Evolutionary conservation across 2,113 vertebrate genomes (phyloP).

Genomic region (Lutjanus erythropterus): DNA sequence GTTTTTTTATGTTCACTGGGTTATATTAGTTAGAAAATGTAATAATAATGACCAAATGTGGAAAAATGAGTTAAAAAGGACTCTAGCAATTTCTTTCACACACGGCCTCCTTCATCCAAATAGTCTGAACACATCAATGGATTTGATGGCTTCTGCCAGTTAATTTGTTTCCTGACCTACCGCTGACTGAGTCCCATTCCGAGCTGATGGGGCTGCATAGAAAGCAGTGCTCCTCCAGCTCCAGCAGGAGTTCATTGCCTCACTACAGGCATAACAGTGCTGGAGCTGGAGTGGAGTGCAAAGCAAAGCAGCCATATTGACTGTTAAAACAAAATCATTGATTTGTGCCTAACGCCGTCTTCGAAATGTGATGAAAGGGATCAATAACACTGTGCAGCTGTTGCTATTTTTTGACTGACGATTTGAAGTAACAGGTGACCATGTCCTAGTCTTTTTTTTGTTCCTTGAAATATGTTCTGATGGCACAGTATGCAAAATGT

Average conservation of each 20-base stretch:
- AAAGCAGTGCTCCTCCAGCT: conserved; percentile 42
- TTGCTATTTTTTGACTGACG: conserved; percentile 47
- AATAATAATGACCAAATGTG: conserved; percentile 22
- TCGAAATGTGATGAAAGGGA: conserved; percentile 60
- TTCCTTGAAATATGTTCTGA: background rate
- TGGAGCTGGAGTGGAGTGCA: conserved; percentile 46
- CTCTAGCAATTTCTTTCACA: conserved; percentile 1
- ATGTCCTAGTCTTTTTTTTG: conserved; percentile 1
- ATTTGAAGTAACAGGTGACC: conserved; percentile 41
- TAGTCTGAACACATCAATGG: conserved; percentile 5
- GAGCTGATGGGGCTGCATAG: conserved; percentile 24
- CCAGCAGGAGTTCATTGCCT: conserved; percentile 48
- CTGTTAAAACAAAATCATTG: conserved; percentile 73
- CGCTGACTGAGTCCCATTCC: conserved; percentile 34
- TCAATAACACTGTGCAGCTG: conserved; percentile 50
- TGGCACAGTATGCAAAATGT: no score
- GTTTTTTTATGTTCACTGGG: background rate
- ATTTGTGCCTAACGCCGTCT: conserved; percentile 58
- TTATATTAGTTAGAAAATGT: conserved; percentile 19
- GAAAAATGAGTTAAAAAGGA: conserved; percentile 6
- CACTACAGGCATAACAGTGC: conserved; percentile 23
- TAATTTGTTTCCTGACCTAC: conserved; percentile 23
- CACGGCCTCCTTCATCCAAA: background rate
- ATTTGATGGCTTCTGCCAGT: conserved; percentile 17
- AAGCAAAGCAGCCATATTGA: conserved; percentile 74